Base-by-base conservation (phyloP, 2,113 vertebrate genomes). In the Laticauda colubrina region DNA sequence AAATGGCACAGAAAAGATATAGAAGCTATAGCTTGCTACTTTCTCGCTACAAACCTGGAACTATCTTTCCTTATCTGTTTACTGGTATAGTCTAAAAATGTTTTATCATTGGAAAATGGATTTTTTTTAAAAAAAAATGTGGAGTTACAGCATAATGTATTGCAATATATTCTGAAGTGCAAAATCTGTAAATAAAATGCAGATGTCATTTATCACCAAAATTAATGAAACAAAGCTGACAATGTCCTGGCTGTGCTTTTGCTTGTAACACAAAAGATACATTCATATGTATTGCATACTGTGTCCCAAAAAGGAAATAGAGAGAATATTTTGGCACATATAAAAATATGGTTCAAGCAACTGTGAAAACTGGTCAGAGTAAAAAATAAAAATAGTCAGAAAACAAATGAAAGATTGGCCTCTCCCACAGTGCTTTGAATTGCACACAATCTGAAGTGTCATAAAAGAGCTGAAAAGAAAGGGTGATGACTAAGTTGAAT, bases 171-270 rank as follows among this genome's bases (percentile, higher is more conserved):
- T 91, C 59, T 55, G n/a, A 95, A 95, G 88, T 85, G 89, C 7
- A n/a, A 93, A 95, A 92, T 91, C 92, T 85, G 90, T 95, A 95
- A 93, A 92, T 90, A 96, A 94, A 94, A 93, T 92, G 87, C 34
- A 7, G 90, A 92, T 94, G 89, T 95, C 59, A 93, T 95, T 95
- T 95, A 75, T 96, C 89, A 91, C 90, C 91, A 92, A 85, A 95
- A 96, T 95, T 91, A 88, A 85, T 93, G 91, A 95, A 90, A 93
- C 64, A 93, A 92, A 94, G 85, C 10, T 86, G 87, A 93, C 90
- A 57, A 93, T 94, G 91, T 93, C 45, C 43, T 75, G 53, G 55
- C 23, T 7, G 93, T 57, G 69, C 43, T 92, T 89, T 51, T 43
- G 48, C 94, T 96, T 95, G 7, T 85, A 93, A 23, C 92, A 53